Conservation (phyloP, 2,888 invertebrate genomes). For the Campoplex capitator region DNA sequence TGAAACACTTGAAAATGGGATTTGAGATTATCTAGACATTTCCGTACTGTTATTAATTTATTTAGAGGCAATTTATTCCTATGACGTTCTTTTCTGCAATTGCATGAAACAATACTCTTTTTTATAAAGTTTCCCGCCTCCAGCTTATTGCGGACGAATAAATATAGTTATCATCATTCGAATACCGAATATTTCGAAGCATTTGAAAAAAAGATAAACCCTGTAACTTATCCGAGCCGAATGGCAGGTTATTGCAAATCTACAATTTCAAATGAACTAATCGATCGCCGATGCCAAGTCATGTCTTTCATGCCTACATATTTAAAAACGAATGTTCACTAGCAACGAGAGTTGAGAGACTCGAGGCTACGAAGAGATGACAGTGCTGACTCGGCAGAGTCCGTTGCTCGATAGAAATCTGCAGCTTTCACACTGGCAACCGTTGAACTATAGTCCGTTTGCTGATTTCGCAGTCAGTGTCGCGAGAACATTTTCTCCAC, state of each 20-base stretch:
- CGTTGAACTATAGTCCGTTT: constrained; percentile 62
- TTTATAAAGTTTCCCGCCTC: not conserved
- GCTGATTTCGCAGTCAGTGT: constrained; percentile 67
- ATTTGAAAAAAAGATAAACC: not conserved
- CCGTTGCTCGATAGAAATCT: constrained; percentile 64
- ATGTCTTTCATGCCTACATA: constrained; percentile 1
- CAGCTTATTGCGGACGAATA: not conserved
- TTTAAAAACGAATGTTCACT: constrained; percentile 20
- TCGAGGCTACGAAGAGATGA: constrained; percentile 12
- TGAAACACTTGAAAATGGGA: constrained; percentile 12
- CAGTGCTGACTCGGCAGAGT: constrained; percentile 61
- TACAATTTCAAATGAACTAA: not conserved
- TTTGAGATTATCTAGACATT: not conserved
- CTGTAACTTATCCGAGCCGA: not conserved
- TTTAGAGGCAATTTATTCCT: not conserved
- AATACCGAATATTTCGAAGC: too few species aligned
- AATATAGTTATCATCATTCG: too few species aligned
- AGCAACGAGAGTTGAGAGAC: constrained; percentile 33
- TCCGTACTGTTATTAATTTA: not conserved
- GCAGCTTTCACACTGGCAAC: constrained; percentile 60
- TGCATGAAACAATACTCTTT: not conserved
- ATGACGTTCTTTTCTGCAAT: not conserved
- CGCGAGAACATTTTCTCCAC: constrained; percentile 40
- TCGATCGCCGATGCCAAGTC: constrained; percentile 12
- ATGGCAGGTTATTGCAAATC: not conserved